A percentile compares a stretch with the other conserved stretches of the same genome.
Conservation (phyloP, 92 coral and sea anemone species). For the Parazoanthus darwini region DNA sequence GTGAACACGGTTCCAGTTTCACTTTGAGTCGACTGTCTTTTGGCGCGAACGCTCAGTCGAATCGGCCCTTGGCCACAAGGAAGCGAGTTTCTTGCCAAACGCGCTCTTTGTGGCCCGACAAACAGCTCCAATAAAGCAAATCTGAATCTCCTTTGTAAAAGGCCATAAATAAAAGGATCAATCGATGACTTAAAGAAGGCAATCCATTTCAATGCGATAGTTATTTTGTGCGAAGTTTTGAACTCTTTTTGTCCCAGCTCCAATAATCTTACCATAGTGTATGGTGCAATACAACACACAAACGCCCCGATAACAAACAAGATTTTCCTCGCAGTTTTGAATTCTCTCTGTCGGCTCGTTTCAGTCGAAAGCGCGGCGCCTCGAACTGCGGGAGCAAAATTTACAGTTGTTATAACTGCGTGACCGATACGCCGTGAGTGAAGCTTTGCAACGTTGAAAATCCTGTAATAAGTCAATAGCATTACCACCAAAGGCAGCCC, state of each 20-base stretch:
- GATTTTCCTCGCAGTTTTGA: slow-evolving; percentile 94
- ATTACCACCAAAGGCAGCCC: slow-evolving; percentile 77
- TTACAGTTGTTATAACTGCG: slow-evolving; percentile 84
- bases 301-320: slow-evolving; percentile 96
- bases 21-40: slow-evolving; percentile 72
- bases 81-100: slow-evolving; percentile 76
- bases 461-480: slow-evolving; percentile 83
- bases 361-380: slow-evolving; percentile 74
- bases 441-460: slow-evolving; percentile 88
- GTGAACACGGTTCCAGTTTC: slow-evolving; percentile 80
- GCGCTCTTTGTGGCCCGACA: slow-evolving; percentile 82
- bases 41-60: slow-evolving; percentile 73
- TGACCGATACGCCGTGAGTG: slow-evolving; percentile 96
- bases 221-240: slow-evolving; percentile 54
- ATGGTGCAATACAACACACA: slow-evolving; percentile 90
- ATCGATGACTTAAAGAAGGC: slow-evolving; percentile 91
- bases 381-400: slow-evolving; percentile 71
- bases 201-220: slow-evolving; percentile 81
- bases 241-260: slow-evolving; percentile 60
- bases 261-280: slow-evolving; percentile 73
- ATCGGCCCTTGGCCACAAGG: slow-evolving; percentile 73
- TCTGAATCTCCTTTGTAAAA: slow-evolving; percentile 89
- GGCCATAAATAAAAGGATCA: slow-evolving; percentile 92
- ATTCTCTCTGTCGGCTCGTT: slow-evolving; percentile 91
- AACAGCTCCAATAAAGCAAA: slow-evolving; percentile 77